Conservation (phyloP, 2,113 vertebrate genomes). For the Pseudonaja textilis region DNA sequence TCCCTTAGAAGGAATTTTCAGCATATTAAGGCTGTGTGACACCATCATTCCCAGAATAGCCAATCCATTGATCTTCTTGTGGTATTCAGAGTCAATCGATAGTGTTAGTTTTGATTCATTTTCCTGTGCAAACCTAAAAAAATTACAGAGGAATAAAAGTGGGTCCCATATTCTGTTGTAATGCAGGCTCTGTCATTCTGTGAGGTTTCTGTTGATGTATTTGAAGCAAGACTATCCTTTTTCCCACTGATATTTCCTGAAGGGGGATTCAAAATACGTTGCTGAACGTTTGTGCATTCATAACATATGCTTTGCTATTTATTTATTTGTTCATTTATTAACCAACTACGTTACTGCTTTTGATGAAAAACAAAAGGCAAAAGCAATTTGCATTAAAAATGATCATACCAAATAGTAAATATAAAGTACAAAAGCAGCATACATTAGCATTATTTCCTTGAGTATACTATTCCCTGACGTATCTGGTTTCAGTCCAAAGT, state of each 20-base stretch:
- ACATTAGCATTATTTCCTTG: not conserved
- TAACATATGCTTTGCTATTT: not conserved
- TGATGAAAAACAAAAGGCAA: not conserved
- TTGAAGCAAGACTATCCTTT: not conserved
- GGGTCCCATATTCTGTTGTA: not conserved
- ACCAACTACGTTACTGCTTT: not conserved
- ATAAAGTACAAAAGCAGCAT: not conserved
- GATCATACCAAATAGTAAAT: not conserved
- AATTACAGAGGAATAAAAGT: not conserved
- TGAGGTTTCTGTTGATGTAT: not conserved
- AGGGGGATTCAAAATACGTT: not conserved
- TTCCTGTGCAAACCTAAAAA: not conserved
- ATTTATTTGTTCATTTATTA: not conserved
- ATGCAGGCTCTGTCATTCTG: not conserved
- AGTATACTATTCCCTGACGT: no score
- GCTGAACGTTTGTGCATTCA: not conserved
- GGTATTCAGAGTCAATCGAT: not conserved
- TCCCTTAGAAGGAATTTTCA: not conserved
- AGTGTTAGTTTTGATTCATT: not conserved
- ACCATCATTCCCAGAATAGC: not conserved
- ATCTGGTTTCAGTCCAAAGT: not conserved
- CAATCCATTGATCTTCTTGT: not conserved
- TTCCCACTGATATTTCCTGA: no score
- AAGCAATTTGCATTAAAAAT: not conserved
- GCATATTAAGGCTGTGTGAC: not conserved